Conservation (phyloP, 2,888 invertebrate species). For the Syrista parreyssii region DNA sequence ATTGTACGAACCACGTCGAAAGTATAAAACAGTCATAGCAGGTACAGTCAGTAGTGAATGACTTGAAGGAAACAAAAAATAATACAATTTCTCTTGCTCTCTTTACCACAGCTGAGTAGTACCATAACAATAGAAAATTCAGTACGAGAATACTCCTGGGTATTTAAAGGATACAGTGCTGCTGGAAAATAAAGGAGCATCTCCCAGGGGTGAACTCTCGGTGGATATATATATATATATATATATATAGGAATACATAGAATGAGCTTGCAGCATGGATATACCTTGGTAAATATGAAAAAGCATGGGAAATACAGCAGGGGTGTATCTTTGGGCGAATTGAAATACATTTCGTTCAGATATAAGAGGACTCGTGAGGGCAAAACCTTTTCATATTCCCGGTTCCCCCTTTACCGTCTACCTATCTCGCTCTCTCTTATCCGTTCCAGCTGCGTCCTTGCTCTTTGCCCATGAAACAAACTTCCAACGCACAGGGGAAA, state of each 20-base stretch:
- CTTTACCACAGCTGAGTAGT: neutral
- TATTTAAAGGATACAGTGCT: conserved; percentile 49
- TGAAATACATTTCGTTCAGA: conserved; percentile 39
- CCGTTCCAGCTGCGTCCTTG: neutral
- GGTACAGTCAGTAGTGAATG: neutral
- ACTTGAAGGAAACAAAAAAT: neutral
- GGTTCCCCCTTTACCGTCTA: neutral
- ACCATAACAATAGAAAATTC: conserved; percentile 29
- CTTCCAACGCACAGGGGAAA: neutral
- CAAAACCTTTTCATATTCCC: neutral
- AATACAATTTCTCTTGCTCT: neutral
- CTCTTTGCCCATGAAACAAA: neutral
- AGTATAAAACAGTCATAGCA: neutral
- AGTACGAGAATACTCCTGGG: conserved; percentile 47
- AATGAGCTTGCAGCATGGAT: neutral
- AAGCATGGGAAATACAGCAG: conserved; percentile 29
- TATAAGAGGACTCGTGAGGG: conserved; percentile 31
- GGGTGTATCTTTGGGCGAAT: conserved; percentile 37
- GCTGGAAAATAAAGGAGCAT: conserved; percentile 38
- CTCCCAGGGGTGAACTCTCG: neutral
- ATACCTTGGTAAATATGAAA: neutral
- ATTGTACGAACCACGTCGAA: neutral
- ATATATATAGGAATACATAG: neutral
- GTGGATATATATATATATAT: neutral
- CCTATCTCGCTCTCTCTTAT: neutral